A percentile compares a stretch with the other conserved stretches of the same genome.
These are phyloP conservation scores for Dynastes grantii DNA, from an alignment of 2,888 invertebrate genomes.

Conservation along the genomic window DNA sequence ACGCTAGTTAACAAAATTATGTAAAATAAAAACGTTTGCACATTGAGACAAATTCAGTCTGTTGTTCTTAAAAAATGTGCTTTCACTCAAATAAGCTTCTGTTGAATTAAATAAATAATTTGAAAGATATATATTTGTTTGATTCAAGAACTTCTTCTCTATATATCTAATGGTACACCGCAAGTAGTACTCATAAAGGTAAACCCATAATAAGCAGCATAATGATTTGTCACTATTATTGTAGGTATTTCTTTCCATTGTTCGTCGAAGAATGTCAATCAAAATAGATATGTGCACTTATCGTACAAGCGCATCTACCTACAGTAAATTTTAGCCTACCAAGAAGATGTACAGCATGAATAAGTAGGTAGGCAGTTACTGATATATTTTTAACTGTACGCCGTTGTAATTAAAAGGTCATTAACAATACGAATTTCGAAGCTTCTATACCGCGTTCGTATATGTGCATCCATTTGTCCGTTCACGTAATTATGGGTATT, in stretches of 20 bases:
- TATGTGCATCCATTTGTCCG: constrained; percentile 9
- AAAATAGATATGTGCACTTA: not conserved
- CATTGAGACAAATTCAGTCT: no score
- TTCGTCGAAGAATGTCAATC: constrained; percentile 7
- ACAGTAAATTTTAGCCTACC: not conserved
- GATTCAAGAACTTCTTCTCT: no score
- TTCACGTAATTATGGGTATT: constrained; percentile 12
- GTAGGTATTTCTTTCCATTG: constrained; percentile 2
- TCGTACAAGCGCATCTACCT: not conserved
- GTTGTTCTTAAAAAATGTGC: no score
- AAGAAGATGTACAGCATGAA: not conserved
- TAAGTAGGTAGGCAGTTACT: not conserved
- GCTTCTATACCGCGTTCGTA: not conserved
- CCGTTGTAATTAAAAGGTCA: constrained; percentile 19
- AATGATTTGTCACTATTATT: constrained; percentile 11
- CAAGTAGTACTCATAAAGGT: not conserved
- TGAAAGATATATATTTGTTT: no score
- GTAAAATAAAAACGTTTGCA: no score
- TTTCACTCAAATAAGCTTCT: no score
- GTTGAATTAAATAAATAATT: no score
- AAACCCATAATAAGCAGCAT: not conserved
- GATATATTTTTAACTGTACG: not conserved
- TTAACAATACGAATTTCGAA: constrained; percentile 14
- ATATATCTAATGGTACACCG: not conserved
- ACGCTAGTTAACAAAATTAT: no score